Evolutionary conservation across 2,797 vertebrate genomes (phyloP).

Genomic region (Sebastolobus alascanus): DNA sequence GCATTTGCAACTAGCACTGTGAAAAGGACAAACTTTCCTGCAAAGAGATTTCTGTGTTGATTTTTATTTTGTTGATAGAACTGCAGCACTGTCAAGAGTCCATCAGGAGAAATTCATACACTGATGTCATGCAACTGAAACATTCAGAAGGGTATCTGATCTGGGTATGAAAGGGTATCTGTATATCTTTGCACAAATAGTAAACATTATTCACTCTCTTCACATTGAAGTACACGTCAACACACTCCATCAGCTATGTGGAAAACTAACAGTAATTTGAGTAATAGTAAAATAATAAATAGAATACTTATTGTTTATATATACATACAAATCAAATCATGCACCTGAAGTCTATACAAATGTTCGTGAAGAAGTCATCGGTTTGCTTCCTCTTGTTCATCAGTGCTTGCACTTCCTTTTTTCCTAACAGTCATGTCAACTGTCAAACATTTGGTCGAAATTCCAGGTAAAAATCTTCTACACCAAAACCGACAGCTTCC

Average conservation of each 20-base stretch:
- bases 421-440: neutral
- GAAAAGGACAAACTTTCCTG: too few species aligned
- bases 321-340: neutral
- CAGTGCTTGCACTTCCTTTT: slow-evolving; percentile 24
- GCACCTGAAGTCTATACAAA: neutral
- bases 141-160: neutral
- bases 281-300: slow-evolving; percentile 25
- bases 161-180: neutral
- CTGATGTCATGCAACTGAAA: neutral
- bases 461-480: neutral
- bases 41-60: too few species aligned
- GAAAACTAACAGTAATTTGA: neutral
- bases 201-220: slow-evolving; percentile 1
- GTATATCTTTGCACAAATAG: neutral
- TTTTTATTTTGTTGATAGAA: too few species aligned
- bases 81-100: neutral
- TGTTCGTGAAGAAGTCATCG: neutral
- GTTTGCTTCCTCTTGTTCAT: neutral
- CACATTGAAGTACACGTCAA: neutral
- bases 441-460: neutral
- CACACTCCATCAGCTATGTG: neutral
- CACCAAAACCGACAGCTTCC: neutral
- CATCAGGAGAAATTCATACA: neutral
- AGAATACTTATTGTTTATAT: neutral
- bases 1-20: too few species aligned